Evolutionary conservation across 2,113 vertebrate species (phyloP), one percentile per base, ranked within the genome.

Genomic region (cat (Felis catus)): DNA sequence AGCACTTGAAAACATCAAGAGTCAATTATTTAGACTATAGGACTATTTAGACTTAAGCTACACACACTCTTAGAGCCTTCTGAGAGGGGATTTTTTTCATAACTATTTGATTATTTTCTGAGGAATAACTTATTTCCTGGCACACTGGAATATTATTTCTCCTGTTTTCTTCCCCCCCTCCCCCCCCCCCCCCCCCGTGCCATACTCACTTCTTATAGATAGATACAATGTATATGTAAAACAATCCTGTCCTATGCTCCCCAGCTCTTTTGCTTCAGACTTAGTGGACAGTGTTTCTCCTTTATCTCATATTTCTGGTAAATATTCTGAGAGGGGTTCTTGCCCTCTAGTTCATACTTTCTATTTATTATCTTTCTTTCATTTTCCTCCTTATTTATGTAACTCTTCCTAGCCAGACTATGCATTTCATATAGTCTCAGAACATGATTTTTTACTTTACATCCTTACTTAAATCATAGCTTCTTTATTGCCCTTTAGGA

Each of bases 391-490:
- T 95, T 78, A 81, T 79, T 63, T 94, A 88, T 41, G 0, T n/a
- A 83, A 14, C 18, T 70, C 45, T 81, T 92, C 8, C 45, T 95
- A 81, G 66, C 65, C 66, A 82, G 74, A 85, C n/a, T 58, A 41
- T 84, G 27, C 81, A 85, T 96, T 92, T 98, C 55, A 84, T 96
- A 94, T 31, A 29, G 33, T 66, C 31, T 93, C 70, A 78, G 2
- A 80, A 68, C 29, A 19, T 36, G 65, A 66, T 12, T 25, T 92
- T 92, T 80, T 45, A 55, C n/a, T 97, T 91, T 91, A 55, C 18
- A 85, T 92, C 4, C 81, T 93, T 97, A 93, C 84, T 96, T 95
- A 97, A 97, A 74, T 91, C 71, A 78, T 68, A 86, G 51, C 55
- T 94, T 25, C 23, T 97, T 94, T 97, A 51, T 83, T 92, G 13